Evolutionary conservation across 1,140 invertebrate genomes (phyloP).

Genomic region (Varroa destructor): DNA sequence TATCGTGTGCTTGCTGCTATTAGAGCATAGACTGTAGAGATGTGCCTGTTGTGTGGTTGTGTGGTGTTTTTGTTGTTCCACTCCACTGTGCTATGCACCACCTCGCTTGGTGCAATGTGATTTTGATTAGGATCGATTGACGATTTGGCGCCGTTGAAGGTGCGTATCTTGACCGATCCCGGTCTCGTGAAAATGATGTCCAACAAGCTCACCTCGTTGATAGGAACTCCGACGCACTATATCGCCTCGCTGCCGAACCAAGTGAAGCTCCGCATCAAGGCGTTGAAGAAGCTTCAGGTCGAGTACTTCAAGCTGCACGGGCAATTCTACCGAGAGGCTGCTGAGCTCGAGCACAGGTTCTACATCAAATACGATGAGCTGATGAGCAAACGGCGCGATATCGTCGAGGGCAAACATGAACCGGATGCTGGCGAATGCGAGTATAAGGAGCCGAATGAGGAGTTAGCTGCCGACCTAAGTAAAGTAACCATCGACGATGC

Average conservation of each 20-base stretch:
- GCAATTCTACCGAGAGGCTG: constrained; percentile 87
- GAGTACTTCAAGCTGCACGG: constrained; percentile 74
- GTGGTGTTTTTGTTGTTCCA: no score
- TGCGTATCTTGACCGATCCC: constrained; percentile 19
- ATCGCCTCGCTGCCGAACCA: constrained; percentile 13
- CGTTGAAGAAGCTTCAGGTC: constrained; percentile 80
- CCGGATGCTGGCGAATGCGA: constrained; percentile 9
- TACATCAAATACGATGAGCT: constrained; percentile 63
- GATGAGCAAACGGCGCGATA: constrained; percentile 64
- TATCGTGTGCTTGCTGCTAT: no score
- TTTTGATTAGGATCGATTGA: background rate
- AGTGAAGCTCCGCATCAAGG: constrained; percentile 70
- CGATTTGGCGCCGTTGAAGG: constrained; percentile 17
- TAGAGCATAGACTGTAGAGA: no score
- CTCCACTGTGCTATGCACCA: no score
- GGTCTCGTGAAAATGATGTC: constrained; percentile 21
- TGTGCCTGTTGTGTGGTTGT: no score
- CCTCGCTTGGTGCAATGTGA: no score
- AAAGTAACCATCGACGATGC: background rate
- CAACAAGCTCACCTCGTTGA: constrained; percentile 25
- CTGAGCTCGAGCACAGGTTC: constrained; percentile 81
- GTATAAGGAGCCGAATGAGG: constrained; percentile 20
- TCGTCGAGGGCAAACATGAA: constrained; percentile 51
- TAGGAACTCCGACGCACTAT: constrained; percentile 16
- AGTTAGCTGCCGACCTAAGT: background rate